Evolutionary conservation across 2,113 vertebrate genomes (phyloP).

Genomic region (Pelecanoides urinatrix): DNA sequence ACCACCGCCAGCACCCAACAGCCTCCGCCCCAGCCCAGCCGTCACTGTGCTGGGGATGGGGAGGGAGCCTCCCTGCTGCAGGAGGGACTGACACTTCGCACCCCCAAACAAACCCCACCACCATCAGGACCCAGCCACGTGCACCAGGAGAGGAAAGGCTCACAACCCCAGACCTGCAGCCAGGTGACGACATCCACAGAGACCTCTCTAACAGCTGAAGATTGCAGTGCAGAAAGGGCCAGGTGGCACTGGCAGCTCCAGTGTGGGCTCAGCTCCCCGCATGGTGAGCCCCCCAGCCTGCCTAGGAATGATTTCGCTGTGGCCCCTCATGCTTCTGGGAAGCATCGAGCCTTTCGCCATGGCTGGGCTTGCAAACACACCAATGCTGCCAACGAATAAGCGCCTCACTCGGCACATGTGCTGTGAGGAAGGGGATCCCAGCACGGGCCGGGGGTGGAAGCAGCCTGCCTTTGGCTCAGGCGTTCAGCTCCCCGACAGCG

Average conservation of each 20-base stretch:
- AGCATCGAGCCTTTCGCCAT: neutral
- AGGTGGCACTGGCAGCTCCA: neutral
- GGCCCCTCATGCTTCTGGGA: neutral
- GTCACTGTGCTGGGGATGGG: accelerated
- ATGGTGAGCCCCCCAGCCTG: neutral
- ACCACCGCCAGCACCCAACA: neutral
- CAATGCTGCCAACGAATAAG: neutral
- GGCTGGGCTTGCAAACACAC: neutral
- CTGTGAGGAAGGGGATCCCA: constrained; percentile 32
- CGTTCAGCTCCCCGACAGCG: accelerated
- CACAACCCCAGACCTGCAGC: neutral
- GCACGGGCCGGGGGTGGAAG: neutral
- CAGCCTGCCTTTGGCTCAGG: neutral
- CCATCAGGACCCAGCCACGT: accelerated
- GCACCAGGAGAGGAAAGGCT: neutral
- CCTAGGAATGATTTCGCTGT: neutral
- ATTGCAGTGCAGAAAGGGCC: neutral
- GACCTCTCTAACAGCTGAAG: neutral
- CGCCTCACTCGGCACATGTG: neutral
- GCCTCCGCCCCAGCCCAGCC: neutral
- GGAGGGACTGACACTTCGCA: neutral
- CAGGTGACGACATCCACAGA: neutral
- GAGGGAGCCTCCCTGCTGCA: neutral
- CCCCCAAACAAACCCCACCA: neutral
- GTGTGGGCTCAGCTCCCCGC: neutral